Evolutionary conservation across 1,140 invertebrate genomes (phyloP).

Genomic region (Sarcophaga peregrina): DNA sequence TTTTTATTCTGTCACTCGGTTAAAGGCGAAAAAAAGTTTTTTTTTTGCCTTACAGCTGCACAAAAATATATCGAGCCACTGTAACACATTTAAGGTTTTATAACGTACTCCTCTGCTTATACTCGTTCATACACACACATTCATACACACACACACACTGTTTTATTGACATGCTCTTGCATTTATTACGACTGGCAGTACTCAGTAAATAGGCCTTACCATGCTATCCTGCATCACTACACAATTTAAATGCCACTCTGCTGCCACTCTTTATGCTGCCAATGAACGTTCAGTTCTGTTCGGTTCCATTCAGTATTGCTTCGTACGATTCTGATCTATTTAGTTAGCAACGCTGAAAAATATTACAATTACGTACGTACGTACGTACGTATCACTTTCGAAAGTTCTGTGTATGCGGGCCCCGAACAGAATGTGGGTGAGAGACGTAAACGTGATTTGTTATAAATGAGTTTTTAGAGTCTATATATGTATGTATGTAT

Average conservation of each 20-base stretch:
- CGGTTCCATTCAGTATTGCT: no score
- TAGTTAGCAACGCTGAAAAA: conserved; percentile 35
- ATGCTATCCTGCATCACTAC: neutral
- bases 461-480: no score
- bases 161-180: neutral
- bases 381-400: neutral
- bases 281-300: no score
- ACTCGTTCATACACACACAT: neutral
- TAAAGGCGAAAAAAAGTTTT: no score
- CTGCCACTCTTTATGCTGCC: no score
- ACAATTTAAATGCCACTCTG: neutral
- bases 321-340: neutral
- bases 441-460: no score
- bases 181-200: neutral
- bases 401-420: no score
- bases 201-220: conserved; percentile 11
- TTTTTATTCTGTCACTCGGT: no score
- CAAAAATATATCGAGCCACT: no score
- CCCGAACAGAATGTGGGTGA: no score
- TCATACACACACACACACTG: neutral
- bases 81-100: no score
- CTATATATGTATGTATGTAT: neutral
- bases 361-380: neutral
- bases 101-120: no score
- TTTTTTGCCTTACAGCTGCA: neutral